Conservation (phyloP, 1,140 invertebrate species). For the Drosophila subobscura region DNA sequence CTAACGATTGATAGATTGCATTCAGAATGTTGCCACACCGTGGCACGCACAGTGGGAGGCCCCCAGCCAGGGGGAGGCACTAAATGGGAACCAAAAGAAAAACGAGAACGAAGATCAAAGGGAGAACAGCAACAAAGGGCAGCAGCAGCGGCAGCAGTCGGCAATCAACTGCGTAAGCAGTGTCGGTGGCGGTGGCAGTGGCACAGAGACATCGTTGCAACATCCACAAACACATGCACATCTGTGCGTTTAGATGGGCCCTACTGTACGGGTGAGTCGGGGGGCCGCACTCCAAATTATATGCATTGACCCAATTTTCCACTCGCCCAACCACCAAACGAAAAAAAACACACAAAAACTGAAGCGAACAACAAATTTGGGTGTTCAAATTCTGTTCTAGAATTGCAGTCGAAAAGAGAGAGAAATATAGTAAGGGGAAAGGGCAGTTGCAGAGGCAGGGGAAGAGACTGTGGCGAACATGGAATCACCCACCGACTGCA, state of each 20-base stretch:
- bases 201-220: constrained; percentile 64
- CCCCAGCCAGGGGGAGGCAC: constrained; percentile 1
- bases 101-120: constrained; percentile 69
- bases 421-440: background rate
- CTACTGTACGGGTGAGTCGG: no score
- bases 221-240: constrained; percentile 46
- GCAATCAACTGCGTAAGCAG: constrained; percentile 39
- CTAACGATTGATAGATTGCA: constrained; percentile 75
- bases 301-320: constrained; percentile 73
- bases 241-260: constrained; percentile 1
- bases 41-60: constrained; percentile 23
- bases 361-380: constrained; percentile 46
- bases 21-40: constrained; percentile 71
- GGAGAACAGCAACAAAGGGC: constrained; percentile 35
- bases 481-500: constrained; percentile 32
- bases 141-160: constrained; percentile 42
- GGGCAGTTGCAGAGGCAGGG: background rate
- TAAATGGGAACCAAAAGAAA: constrained; percentile 11
- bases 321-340: constrained; percentile 37
- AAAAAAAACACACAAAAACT: constrained; percentile 18
- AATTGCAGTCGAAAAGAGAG: constrained; percentile 55
- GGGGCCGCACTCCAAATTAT: constrained; percentile 46
- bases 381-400: constrained; percentile 34
- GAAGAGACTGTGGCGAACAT: constrained; percentile 8
- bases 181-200: constrained; percentile 21